Base-by-base conservation (phyloP, 53 echinoderm and acorn worm species). In the Arbacia lixula region DNA sequence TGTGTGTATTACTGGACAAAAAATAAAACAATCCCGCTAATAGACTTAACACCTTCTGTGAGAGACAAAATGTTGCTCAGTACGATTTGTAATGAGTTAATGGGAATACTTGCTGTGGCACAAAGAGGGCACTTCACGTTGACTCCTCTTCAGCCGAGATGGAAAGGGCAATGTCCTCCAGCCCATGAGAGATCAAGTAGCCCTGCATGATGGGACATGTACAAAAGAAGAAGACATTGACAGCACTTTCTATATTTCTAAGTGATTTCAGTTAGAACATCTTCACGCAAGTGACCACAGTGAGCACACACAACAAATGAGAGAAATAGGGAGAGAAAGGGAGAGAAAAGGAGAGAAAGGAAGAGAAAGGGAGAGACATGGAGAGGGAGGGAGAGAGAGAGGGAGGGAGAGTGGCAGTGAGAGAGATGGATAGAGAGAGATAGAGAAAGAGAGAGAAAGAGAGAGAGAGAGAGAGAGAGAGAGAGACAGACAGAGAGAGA, bases 91-190 rank as follows among this genome's bases (percentile, higher is more conserved):
- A n/a, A n/a, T n/a, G n/a, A n/a, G n/a, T n/a, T n/a, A n/a, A n/a
- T n/a, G n/a, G n/a, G n/a, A n/a, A n/a, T n/a, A n/a, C n/a, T n/a
- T n/a, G n/a, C n/a, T n/a, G n/a, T n/a, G n/a, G n/a, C n/a, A n/a
- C n/a, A n/a, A n/a, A n/a, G n/a, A n/a, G n/a, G n/a, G n/a, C n/a
- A n/a, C n/a, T n/a, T n/a, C n/a, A n/a, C n/a, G n/a, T n/a, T n/a
- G n/a, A n/a, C n/a, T n/a, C n/a, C n/a, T n/a, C n/a, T n/a, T n/a
- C n/a, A n/a, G n/a, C n/a, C n/a, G n/a, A n/a, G n/a, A n/a, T n/a
- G n/a, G n/a, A n/a, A n/a, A n/a, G n/a, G 2, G 69, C 69, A 42
- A 42, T 43, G 16, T 69, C 43, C 12, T 69, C 69, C 69, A 69
- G 16, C 12, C 69, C 24, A 69, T 69, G 69, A 6, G 69, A 20